Evolutionary conservation across 1,140 invertebrate species (phyloP).

Genomic region (Bombyx mandarina): DNA sequence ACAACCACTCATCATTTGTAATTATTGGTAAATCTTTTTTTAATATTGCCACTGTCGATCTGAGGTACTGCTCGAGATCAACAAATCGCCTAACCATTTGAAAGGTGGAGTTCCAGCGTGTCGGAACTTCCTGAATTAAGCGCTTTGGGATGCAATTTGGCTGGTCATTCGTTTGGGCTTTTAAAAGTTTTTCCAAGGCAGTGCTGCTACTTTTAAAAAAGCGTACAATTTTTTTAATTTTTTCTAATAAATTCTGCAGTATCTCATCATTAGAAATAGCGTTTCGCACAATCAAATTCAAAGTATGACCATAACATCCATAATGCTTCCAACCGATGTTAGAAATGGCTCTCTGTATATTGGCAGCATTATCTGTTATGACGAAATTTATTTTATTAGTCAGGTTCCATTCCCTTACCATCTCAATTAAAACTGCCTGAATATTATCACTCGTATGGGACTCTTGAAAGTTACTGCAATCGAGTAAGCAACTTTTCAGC

Average conservation of each 20-base stretch:
- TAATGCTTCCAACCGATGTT: conserved; percentile 10
- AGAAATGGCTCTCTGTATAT: conserved; percentile 8
- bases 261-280: conserved; percentile 13
- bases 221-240: conserved; percentile 29
- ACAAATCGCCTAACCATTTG: conserved; percentile 14
- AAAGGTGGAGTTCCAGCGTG: conserved; percentile 18
- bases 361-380: conserved; percentile 14
- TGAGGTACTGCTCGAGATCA: conserved; percentile 12
- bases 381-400: conserved; percentile 13
- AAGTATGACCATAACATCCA: conserved; percentile 14
- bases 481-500: background rate
- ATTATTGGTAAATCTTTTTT: conserved; percentile 8
- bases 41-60: conserved; percentile 19
- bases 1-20: conserved; percentile 21
- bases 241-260: conserved; percentile 14
- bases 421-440: conserved; percentile 1
- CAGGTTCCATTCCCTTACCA: conserved; percentile 6
- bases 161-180: conserved; percentile 11
- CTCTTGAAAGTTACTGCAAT: background rate
- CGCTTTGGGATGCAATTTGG: conserved; percentile 13
- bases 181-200: conserved; percentile 19
- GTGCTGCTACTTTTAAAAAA: conserved; percentile 26
- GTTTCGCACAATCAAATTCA: conserved; percentile 26
- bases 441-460: conserved; percentile 5
- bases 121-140: conserved; percentile 21